Evolutionary conservation across 2,797 vertebrate genomes (phyloP), one percentile per base, ranked within the genome.

Genomic region (Margarornis squamiger): DNA sequence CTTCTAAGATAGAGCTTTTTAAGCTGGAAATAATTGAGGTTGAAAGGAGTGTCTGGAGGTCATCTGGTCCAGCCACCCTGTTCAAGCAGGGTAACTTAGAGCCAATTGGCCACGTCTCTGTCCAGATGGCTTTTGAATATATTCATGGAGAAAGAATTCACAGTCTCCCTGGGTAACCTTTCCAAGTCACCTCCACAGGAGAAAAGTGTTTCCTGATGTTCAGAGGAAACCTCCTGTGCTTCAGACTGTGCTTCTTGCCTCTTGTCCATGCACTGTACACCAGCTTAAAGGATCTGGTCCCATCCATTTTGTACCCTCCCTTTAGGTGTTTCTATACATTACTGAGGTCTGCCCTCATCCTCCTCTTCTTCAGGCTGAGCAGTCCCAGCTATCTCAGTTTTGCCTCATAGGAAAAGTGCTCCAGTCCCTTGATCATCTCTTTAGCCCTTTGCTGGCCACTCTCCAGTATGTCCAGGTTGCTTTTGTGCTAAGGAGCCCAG

Each of bases 241-340:
- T 58, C 19, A 51, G 29, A n/a, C 3, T 38, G 8, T 73, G 29
- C 12, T 14, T 16, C 0, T 45, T n/a, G 2, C 6, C 18, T 54
- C 18, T 77, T 32, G 10, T 34, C 12, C 3, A 30, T 23, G 6
- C 10, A 22, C 4, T 23, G 17, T 9, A 27, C 34, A 30, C 1
- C 11, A 19, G 16, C 6, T 7, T 13, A 32, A 72, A 52, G 22
- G 24, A 16, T 20, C 17, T 77, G 27, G 6, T 3, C n/a, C 23
- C 2, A 3, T 20, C 10, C 11, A 39, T 17, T 77, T 62, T 38
- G 9, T 5, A n/a, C 5, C 0, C 3, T 70, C 8, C 27, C 5
- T 71, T 89, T 20, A 7, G 19, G 7, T 30, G 7, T 43, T 43
- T 63, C 5, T n/a, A 34, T 13, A 15, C 11, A 10, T 30, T 27